A percentile compares a stretch with the other conserved stretches of the same genome.
phyloP scores from a whole-genome alignment of 2,797 vertebrate genomes.

The Fistularia commersonii region DNA sequence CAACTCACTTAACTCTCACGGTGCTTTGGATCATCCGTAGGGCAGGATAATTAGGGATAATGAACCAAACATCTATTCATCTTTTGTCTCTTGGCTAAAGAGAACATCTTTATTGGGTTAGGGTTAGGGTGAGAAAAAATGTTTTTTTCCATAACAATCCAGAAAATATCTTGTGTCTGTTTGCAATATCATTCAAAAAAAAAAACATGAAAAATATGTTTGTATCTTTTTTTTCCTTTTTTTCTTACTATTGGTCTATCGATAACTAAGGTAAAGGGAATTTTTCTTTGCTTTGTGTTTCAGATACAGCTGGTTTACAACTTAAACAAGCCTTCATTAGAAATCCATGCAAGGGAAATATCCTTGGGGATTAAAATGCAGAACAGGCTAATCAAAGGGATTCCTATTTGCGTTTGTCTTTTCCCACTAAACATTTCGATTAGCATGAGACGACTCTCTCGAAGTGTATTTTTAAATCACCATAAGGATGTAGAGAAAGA shows the following conservation, averaged over 20 bases:
- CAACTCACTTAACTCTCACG: conserved; percentile 5
- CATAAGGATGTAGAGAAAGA: conserved; percentile 12
- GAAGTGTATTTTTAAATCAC: conserved; percentile 15
- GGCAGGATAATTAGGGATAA: too few species aligned
- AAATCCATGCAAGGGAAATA: conserved; percentile 72
- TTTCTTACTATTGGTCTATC: conserved; percentile 81
- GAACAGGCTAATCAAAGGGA: conserved; percentile 68
- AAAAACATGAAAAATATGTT: too few species aligned
- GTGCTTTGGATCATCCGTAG: conserved; percentile 27
- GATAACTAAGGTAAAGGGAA: conserved; percentile 59
- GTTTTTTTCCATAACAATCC: too few species aligned
- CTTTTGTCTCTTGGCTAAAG: too few species aligned
- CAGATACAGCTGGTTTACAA: conserved; percentile 72
- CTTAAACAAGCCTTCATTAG: conserved; percentile 77
- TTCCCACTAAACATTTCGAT: conserved; percentile 35
- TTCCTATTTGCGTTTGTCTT: conserved; percentile 40
- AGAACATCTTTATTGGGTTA: too few species aligned
- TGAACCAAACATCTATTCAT: too few species aligned
- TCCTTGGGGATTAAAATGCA: conserved; percentile 71
- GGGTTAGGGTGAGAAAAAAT: too few species aligned
- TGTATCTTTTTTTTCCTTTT: too few species aligned
- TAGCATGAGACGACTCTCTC: conserved; percentile 44
- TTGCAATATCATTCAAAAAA: too few species aligned
- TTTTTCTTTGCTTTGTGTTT: conserved; percentile 50
- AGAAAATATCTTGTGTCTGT: too few species aligned